phyloP scores from a whole-genome alignment of 2,113 vertebrate species.

The Seriola dumerili region DNA sequence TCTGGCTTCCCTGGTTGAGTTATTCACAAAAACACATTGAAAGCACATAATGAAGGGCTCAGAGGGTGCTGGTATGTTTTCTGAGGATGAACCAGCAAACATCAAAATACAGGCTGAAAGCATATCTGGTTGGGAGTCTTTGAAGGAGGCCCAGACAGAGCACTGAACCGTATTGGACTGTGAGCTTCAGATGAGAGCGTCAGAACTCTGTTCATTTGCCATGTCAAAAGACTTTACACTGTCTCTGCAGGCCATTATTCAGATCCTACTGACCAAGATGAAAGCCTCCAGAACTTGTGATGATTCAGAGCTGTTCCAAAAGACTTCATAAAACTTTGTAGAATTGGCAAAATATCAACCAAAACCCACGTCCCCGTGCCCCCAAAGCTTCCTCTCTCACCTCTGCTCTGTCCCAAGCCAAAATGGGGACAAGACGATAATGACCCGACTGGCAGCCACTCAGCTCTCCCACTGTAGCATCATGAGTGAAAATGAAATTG shows the following conservation, averaged over 20 bases:
- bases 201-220: constrained; percentile 41
- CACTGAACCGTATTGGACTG: constrained; percentile 38
- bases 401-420: constrained; percentile 47
- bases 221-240: constrained; percentile 42
- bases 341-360: constrained; percentile 46
- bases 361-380: constrained; percentile 3
- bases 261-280: constrained; percentile 57
- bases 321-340: constrained; percentile 47
- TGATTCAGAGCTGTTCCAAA: constrained; percentile 26
- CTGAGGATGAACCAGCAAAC: constrained; percentile 41
- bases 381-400: constrained; percentile 5
- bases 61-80: constrained; percentile 50
- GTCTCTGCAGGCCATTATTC: constrained; percentile 63
- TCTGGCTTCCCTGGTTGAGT: constrained; percentile 30
- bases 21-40: constrained; percentile 43
- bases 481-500: constrained; percentile 83
- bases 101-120: constrained; percentile 57
- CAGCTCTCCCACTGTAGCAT: constrained; percentile 60
- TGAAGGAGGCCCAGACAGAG: constrained; percentile 33
- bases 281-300: constrained; percentile 56
- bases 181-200: constrained; percentile 16
- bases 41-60: constrained; percentile 56
- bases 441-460: constrained; percentile 68
- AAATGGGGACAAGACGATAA: constrained; percentile 68
- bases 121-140: constrained; percentile 34